Evolutionary conservation across 2,888 invertebrate genomes (phyloP).

Genomic region (Tinea trinotella): DNA sequence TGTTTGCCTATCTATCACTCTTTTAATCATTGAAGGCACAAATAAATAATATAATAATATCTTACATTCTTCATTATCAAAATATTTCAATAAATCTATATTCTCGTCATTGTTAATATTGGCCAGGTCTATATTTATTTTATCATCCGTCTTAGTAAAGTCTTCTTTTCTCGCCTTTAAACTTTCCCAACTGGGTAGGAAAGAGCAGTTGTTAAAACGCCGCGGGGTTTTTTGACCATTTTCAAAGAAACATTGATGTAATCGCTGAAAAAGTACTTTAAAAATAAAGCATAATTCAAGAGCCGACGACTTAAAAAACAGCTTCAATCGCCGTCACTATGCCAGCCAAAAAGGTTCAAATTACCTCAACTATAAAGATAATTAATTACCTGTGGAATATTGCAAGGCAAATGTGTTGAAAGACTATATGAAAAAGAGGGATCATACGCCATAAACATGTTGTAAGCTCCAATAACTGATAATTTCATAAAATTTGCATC

Average conservation of each 20-base stretch:
- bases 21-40: too few species aligned
- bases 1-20: too few species aligned
- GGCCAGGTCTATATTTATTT: conserved; percentile 30
- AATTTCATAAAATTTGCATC: conserved; percentile 45
- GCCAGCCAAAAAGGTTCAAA: too few species aligned
- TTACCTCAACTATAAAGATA: too few species aligned
- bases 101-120: conserved; percentile 38
- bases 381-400: conserved; percentile 37
- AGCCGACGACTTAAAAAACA: too few species aligned
- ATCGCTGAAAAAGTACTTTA: conserved; percentile 1
- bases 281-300: too few species aligned
- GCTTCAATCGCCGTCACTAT: too few species aligned
- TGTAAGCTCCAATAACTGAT: conserved; percentile 47
- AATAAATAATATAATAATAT: not conserved
- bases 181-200: conserved; percentile 51
- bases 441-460: conserved; percentile 37
- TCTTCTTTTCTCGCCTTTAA: conserved; percentile 33
- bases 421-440: conserved; percentile 36
- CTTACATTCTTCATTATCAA: not conserved
- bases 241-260: not conserved
- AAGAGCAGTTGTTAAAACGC: conserved; percentile 34
- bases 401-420: conserved; percentile 39
- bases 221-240: conserved; percentile 18
- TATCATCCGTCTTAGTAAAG: conserved; percentile 39
- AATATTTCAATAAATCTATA: conserved; percentile 28